Percentiles rank a stretch among this genome's conserved stretches.
These are phyloP conservation scores for Acanthis flammea DNA, from an alignment of 2,797 vertebrate species.

Conservation along the genomic window DNA sequence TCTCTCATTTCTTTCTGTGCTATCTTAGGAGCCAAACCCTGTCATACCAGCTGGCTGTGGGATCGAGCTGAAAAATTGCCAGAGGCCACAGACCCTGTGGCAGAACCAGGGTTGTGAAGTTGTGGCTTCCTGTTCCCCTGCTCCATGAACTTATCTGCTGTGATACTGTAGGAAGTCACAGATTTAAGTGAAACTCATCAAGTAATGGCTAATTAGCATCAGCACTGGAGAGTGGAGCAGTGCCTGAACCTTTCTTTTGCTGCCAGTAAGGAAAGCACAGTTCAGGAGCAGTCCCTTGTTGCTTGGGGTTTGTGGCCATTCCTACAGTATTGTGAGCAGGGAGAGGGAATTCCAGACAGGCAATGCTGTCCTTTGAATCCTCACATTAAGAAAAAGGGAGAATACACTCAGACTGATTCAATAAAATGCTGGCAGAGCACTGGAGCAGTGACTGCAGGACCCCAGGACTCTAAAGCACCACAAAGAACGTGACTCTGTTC, in stretches of 20 bases:
- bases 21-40: background rate
- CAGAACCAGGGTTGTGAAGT: background rate
- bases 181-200: background rate
- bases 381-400: background rate
- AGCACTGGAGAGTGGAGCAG: rapidly evolving
- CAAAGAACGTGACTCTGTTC: background rate
- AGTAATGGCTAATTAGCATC: background rate
- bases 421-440: background rate
- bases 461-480: background rate
- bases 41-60: background rate
- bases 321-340: background rate
- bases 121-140: background rate
- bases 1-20: background rate
- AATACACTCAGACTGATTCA: background rate
- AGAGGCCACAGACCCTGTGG: background rate
- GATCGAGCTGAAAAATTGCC: background rate
- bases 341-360: background rate
- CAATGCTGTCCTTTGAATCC: background rate
- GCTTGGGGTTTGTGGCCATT: background rate
- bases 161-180: background rate
- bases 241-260: background rate
- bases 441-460: background rate
- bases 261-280: background rate
- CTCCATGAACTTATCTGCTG: background rate
- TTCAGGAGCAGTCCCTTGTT: background rate